Conservation (phyloP, 2,113 vertebrate genomes). For the Passerina amoena region DNA sequence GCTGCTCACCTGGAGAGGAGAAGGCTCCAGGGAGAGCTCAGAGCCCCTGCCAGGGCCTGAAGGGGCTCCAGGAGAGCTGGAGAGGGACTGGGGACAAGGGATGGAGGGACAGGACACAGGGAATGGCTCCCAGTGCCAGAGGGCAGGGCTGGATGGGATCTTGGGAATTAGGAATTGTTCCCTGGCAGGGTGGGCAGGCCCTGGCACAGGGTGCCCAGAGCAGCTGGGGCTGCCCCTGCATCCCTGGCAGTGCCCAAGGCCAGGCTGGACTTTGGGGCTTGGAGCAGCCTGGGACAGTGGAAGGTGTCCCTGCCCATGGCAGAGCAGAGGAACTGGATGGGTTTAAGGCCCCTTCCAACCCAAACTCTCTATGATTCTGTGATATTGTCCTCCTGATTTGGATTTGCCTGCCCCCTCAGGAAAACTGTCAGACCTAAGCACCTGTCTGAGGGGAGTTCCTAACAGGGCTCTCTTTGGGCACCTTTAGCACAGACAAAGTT, state of each 20-base stretch:
- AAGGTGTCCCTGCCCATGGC: background rate
- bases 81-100: background rate
- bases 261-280: too few species aligned
- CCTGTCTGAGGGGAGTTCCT: background rate
- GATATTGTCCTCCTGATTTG: background rate
- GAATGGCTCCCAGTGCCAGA: background rate
- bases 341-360: background rate
- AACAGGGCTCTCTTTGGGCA: background rate
- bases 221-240: background rate
- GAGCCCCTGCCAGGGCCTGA: background rate
- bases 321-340: background rate
- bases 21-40: background rate
- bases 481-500: background rate
- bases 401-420: background rate
- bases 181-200: background rate
- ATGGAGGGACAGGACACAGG: background rate
- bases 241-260: background rate
- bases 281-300: rapidly evolving
- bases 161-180: background rate
- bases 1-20: background rate
- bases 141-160: background rate
- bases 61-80: background rate
- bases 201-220: background rate
- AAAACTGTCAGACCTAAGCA: background rate
- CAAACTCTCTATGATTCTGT: background rate